Evolutionary conservation across 2,797 vertebrate genomes (phyloP).

Genomic region (Acridotheres tristis): DNA sequence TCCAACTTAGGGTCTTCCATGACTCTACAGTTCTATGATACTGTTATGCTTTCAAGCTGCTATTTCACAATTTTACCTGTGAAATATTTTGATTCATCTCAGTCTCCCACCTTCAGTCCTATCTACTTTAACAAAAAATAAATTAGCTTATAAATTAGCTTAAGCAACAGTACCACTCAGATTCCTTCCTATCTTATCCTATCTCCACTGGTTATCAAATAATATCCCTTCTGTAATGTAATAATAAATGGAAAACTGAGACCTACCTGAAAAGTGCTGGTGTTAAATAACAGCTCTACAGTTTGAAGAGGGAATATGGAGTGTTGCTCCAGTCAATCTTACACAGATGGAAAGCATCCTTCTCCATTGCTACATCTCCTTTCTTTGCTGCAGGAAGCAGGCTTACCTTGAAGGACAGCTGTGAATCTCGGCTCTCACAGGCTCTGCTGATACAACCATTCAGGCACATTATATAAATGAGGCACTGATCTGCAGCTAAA

Average conservation of each 20-base stretch:
- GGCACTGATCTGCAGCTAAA: neutral
- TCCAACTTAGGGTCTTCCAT: neutral
- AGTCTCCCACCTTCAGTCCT: neutral
- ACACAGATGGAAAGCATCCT: neutral
- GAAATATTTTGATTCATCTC: neutral
- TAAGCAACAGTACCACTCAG: neutral
- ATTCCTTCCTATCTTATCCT: neutral
- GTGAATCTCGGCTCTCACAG: rapidly evolving
- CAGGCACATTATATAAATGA: neutral
- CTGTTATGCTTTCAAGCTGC: neutral
- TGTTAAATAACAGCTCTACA: neutral
- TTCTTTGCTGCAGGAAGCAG: neutral
- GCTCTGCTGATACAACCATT: neutral
- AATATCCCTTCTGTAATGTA: neutral
- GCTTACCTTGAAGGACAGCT: neutral
- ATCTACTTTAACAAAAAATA: neutral
- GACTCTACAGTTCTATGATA: neutral
- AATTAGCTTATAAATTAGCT: neutral
- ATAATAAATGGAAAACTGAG: neutral
- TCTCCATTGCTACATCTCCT: neutral
- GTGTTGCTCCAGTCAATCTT: neutral
- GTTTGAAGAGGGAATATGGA: neutral
- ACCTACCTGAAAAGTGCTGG: neutral
- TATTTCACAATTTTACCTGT: neutral
- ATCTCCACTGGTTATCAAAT: neutral